Evolutionary conservation across 2,113 vertebrate species (phyloP), one percentile per base, ranked within the genome.

Genomic region (Neolamprologus ventralis): DNA sequence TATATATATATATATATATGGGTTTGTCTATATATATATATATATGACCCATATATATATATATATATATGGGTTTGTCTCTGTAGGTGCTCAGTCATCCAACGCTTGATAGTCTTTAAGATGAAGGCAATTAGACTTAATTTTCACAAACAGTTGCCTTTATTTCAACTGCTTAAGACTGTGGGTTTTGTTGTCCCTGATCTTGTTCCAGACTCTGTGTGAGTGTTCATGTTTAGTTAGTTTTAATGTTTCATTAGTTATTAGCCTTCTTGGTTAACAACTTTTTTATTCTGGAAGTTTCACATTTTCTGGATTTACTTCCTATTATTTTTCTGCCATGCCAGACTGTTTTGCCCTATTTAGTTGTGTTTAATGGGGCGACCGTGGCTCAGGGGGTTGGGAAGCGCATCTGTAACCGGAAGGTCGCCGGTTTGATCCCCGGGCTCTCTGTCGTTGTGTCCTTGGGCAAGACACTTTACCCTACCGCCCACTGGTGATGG

Each of bases 341-440:
- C 33, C 2, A 68, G 19, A 4, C 63, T 68, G 63, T n/a, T n/a
- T 37, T 2, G 11, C 1, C 33, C 31, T 40, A 3, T 40, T 40
- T 68, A 68, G 63, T 37, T 68, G 19, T 68, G 63, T 68, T 21
- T 68, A 40, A 42, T 42, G 12, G 40, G 40, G 40, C 12, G 1
- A 42, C 12, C 6, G 3, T 51, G 49, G 49, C 19, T 51, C 19
- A n/a, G 19, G 5, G 19, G 49, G 49, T 53, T 53, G 5, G 19
- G 49, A 10, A n/a, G 19, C 5, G 1, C 1, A 6, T n/a, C 9
- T 53, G 9, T 10, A 53, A 53, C 9, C 0, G 5, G 19, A n/a
- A 53, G 51, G 51, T 6, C 3, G 3, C 9, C 9, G 2, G 51
- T 1, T 53, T 0, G 19, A 53, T n/a, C 49, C 49, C 9, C 9